phyloP scores from a whole-genome alignment of 2,888 invertebrate species.

The Neelides folsomi region DNA sequence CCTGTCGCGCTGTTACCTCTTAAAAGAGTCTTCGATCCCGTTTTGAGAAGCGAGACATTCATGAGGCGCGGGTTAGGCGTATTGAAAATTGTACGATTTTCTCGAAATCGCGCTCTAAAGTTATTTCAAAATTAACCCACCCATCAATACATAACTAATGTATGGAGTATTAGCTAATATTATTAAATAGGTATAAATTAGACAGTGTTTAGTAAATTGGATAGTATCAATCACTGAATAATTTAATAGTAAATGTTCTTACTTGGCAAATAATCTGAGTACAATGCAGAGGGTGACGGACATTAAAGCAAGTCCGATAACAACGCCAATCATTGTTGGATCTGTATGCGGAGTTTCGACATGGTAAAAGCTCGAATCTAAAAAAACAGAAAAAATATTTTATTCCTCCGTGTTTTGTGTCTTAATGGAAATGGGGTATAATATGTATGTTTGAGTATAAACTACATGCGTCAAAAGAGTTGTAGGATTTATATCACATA shows the following conservation, averaged over 20 bases:
- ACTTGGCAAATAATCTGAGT: slow-evolving; percentile 82
- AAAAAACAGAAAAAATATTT: slow-evolving; percentile 4
- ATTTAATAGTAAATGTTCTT: too few species aligned
- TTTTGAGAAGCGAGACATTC: slow-evolving; percentile 44
- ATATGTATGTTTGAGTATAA: too few species aligned
- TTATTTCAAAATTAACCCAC: too few species aligned
- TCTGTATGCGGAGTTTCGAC: slow-evolving; percentile 50
- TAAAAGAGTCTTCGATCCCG: slow-evolving; percentile 30
- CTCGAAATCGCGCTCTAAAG: slow-evolving; percentile 75
- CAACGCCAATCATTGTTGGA: slow-evolving; percentile 75
- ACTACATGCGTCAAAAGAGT: not conserved
- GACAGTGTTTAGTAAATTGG: too few species aligned
- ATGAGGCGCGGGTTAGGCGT: slow-evolving; percentile 85
- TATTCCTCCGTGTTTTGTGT: too few species aligned
- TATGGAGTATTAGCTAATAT: too few species aligned
- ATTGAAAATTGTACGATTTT: slow-evolving; percentile 84
- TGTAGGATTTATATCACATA: not conserved
- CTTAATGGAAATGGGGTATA: too few species aligned
- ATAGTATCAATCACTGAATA: too few species aligned
- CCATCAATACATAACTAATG: too few species aligned
- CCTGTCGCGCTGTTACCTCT: slow-evolving; percentile 26
- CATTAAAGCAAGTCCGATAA: slow-evolving; percentile 83
- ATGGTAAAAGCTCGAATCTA: slow-evolving; percentile 26
- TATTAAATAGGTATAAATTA: too few species aligned
- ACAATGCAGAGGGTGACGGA: slow-evolving; percentile 87